Evolutionary conservation across 2,888 invertebrate genomes (phyloP).

Genomic region (Congeria kusceri): DNA sequence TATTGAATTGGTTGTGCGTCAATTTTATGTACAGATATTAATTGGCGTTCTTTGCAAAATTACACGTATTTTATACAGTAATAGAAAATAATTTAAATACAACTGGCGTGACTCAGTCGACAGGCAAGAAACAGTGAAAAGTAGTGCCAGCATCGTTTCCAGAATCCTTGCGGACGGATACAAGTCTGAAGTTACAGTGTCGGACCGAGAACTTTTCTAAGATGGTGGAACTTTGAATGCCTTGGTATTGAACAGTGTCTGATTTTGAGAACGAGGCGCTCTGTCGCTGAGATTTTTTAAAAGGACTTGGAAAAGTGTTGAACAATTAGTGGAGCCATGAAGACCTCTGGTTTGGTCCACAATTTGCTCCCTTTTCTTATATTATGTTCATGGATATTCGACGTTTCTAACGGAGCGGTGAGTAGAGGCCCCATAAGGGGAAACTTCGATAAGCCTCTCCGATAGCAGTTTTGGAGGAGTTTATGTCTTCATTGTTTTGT

Average conservation of each 20-base stretch:
- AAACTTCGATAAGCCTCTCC: conserved; percentile 29
- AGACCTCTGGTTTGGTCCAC: conserved; percentile 27
- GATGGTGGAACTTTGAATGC: conserved; percentile 62
- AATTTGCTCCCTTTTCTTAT: conserved; percentile 49
- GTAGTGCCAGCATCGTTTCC: conserved; percentile 52
- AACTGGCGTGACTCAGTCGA: no score
- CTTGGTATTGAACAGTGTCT: conserved; percentile 22
- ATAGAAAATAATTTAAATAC: no score
- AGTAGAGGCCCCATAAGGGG: conserved; percentile 49
- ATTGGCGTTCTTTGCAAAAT: no score
- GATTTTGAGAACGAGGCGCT: conserved; percentile 38
- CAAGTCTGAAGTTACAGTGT: conserved; percentile 19
- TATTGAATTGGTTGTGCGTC: no score
- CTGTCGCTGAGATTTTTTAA: conserved; percentile 45
- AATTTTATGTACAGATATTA: no score
- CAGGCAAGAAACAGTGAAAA: conserved; percentile 9
- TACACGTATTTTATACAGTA: no score
- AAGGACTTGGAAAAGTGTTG: conserved; percentile 20
- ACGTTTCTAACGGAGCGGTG: conserved; percentile 64
- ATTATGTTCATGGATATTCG: conserved; percentile 57
- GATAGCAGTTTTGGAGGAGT: conserved; percentile 19
- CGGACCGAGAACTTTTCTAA: conserved; percentile 54
- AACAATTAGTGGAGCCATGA: conserved; percentile 32
- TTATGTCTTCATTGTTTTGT: no score
- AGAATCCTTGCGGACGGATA: conserved; percentile 52